Evolutionary conservation across 2,113 vertebrate genomes (phyloP).

Genomic region (Sphyrna mokarran): DNA sequence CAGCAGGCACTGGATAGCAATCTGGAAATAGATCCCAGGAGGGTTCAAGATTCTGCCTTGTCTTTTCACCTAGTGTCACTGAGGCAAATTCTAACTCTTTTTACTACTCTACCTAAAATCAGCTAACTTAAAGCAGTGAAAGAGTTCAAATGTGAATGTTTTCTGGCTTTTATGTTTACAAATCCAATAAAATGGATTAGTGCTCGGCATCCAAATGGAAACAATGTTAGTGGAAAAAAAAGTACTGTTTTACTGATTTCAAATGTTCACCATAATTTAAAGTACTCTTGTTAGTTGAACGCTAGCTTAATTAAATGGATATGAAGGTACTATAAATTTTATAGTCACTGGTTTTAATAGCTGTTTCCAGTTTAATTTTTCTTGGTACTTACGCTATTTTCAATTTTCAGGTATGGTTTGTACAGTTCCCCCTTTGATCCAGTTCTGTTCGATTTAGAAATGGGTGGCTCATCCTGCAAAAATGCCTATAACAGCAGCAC

Average conservation of each 20-base stretch:
- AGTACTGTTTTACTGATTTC: not conserved
- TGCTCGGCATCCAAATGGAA: not conserved
- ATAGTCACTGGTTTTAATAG: not conserved
- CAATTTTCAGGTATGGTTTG: constrained; percentile 75
- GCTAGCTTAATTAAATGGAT: not conserved
- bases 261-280: not conserved
- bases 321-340: not conserved
- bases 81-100: not conserved
- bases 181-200: not conserved
- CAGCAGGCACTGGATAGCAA: not conserved
- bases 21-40: not conserved
- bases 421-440: constrained; percentile 98
- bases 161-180: not conserved
- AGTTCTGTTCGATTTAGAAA: constrained; percentile 95
- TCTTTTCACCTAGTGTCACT: not conserved
- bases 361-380: not conserved
- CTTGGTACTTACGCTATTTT: constrained; percentile 18
- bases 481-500: constrained; percentile 88
- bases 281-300: not conserved
- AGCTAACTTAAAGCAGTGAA: not conserved
- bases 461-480: constrained; percentile 96
- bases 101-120: not conserved
- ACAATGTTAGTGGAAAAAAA: not conserved
- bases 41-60: not conserved
- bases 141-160: not conserved